These are phyloP conservation scores for Oxyscelio sp. DNA, from an alignment of 2,888 invertebrate species.

Conservation along the genomic window DNA sequence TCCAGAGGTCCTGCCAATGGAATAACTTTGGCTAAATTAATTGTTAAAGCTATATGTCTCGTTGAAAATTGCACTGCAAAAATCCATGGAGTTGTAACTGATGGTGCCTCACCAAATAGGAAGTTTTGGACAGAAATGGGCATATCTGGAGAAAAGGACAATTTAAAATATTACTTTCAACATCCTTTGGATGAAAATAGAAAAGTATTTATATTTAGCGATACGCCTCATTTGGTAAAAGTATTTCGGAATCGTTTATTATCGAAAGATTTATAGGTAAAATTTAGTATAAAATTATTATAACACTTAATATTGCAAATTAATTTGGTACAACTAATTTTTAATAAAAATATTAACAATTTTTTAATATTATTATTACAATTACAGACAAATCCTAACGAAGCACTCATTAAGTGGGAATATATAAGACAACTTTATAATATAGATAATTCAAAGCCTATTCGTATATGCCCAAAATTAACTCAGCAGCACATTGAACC, in stretches of 20 bases:
- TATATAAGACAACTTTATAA: slow-evolving; percentile 38
- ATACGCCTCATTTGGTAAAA: slow-evolving; percentile 73
- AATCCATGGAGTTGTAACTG: slow-evolving; percentile 65
- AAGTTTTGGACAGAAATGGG: slow-evolving; percentile 69
- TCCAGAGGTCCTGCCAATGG: slow-evolving; percentile 14
- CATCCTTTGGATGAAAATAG: slow-evolving; percentile 67
- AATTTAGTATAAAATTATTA: slow-evolving; percentile 2
- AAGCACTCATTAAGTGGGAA: slow-evolving; percentile 43
- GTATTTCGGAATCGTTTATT: slow-evolving; percentile 17
- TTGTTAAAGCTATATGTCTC: slow-evolving; percentile 60
- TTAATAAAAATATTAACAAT: neutral
- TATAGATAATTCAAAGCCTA: slow-evolving; percentile 9
- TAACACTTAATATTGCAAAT: neutral
- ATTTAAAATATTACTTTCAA: slow-evolving; percentile 40
- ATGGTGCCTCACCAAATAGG: slow-evolving; percentile 66
- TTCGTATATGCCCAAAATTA: slow-evolving; percentile 46
- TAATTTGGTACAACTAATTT: neutral
- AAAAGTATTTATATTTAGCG: slow-evolving; percentile 65
- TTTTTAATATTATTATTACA: neutral
- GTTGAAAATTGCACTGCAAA: slow-evolving; percentile 66
- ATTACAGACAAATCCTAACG: slow-evolving; percentile 33
- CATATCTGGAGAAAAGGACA: slow-evolving; percentile 40
- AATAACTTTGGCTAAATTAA: slow-evolving; percentile 48
- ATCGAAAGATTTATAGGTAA: neutral
- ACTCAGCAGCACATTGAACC: slow-evolving; percentile 25